Evolutionary conservation across 1,140 invertebrate species (phyloP).

Genomic region (Sinonovacula constricta): DNA sequence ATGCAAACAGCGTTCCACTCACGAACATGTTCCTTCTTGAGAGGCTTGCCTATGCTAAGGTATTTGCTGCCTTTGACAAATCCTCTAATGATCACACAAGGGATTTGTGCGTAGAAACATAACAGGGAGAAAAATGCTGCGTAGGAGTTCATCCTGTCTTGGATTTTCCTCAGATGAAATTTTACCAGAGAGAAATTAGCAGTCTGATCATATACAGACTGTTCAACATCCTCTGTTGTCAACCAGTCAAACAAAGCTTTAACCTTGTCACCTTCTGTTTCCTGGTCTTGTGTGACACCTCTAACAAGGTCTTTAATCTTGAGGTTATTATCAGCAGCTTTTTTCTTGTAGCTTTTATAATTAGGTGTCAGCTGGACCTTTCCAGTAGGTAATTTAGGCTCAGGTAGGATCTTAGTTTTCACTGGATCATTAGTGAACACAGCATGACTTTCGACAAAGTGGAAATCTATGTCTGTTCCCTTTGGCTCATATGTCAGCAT

Average conservation of each 20-base stretch:
- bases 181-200: neutral
- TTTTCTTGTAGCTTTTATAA: neutral
- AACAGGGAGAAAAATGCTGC: slow-evolving; percentile 25
- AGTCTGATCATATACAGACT: neutral
- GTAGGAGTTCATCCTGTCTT: slow-evolving; percentile 2
- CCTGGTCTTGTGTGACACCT: neutral
- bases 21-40: neutral
- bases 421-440: neutral
- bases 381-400: neutral
- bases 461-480: neutral
- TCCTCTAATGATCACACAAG: slow-evolving; percentile 25
- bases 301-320: neutral
- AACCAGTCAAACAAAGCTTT: slow-evolving; percentile 19
- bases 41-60: neutral
- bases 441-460: neutral
- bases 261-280: neutral
- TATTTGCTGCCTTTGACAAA: slow-evolving; percentile 23
- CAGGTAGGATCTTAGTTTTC: neutral
- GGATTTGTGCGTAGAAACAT: slow-evolving; percentile 10
- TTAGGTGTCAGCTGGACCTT: too few species aligned
- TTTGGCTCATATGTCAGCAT: slow-evolving; percentile 20
- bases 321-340: neutral
- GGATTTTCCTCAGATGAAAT: neutral
- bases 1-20: slow-evolving; percentile 36
- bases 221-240: neutral